Evolutionary conservation across 2,113 vertebrate species (phyloP), one percentile per base, ranked within the genome.

Genomic region (Sebastes fasciatus): DNA sequence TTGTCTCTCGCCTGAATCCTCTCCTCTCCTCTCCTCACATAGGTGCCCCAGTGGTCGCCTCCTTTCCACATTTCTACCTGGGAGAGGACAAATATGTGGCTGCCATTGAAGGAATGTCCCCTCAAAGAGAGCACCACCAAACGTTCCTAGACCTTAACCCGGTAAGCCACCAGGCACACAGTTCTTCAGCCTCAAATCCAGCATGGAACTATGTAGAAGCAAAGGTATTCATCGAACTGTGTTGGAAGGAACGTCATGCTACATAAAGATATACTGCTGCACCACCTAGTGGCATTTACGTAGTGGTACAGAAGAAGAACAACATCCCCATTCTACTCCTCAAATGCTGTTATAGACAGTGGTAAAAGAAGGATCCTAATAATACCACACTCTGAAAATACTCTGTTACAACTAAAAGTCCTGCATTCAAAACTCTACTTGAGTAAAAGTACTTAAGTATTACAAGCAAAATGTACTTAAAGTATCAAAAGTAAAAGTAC

Each of bases 51-150:
- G 97, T 99, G 48, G 93, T 99, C 21, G 92, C 98, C 10, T 99
- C 98, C 4, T 97, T 98, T 74, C 98, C 98, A 19, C 98, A 99
- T 92, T 99, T 99, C 83, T 97, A 98, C 88, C 95, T 97, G 71
- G 97, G 95, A 2, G 98, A 97, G 6, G 67, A 91, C 1, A 96
- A 94, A 85, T 98, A 96, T 45, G 2, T 91, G 64, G 67, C 91
- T 2, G 96, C 95, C 61, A 91, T 99, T 45, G 73, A 87, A 0
- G 98, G 98, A 83, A 89, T 99, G 91, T 92, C 94, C 23, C 98
- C 98, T 8, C 92, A 95, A 5, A 96, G 96, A 65, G 90, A 96
- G 2, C 92, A 96, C 6, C 97, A 99, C n/a, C 96, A 99, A 93
- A 98, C 97, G 0, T 99, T 95, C 91, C 89, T 99, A 21, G 98